Evolutionary conservation across 2,888 invertebrate genomes (phyloP), one percentile per base, ranked within the genome.

Genomic region (Allolobophora icterica): DNA sequence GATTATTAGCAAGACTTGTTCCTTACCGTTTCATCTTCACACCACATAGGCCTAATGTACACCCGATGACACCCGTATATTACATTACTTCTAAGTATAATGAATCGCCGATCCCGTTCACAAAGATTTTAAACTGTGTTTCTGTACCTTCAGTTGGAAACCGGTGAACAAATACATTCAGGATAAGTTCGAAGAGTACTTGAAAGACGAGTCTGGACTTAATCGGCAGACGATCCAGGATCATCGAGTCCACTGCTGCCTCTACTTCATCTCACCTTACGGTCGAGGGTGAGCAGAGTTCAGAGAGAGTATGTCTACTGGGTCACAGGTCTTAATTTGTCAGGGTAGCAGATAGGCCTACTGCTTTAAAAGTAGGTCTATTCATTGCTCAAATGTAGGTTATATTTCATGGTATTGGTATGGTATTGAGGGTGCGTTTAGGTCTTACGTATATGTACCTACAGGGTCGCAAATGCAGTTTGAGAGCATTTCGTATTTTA

Each of bases 221-320:
- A 99, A 99, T 96, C 97, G 99, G 89, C 97, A 98, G 93, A 99
- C 99, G 95, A 99, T 99, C 94, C 97, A 98, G 92, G 99, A 99
- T 95, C 99, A 98, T 96, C 97, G 99, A 94, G 98, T 99, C 94
- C 99, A 99, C 95, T 99, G 99, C 96, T 99, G 95, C 92, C 94
- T 95, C 93, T 95, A 95, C 93, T 95, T 95, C 93, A 94, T 95
- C 91, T 95, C 95, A 90, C 95, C 95, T n/a, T 94, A 94, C 93
- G 95, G 95, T 34, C 94, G 95, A 93, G 95, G 95, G 92, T 98
- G 96, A 95, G 96, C 19, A n/a, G 42, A 19, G 11, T 30, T 89
- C 40, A n/a, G 35, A 89, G 24, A 38, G 89, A 8, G 21, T 38
- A 34, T 1, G 33, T 30, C 1, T n/a, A 30, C 17, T 6, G 19